phyloP scores from a whole-genome alignment of 2,113 vertebrate species.

The Castor canadensis region DNA sequence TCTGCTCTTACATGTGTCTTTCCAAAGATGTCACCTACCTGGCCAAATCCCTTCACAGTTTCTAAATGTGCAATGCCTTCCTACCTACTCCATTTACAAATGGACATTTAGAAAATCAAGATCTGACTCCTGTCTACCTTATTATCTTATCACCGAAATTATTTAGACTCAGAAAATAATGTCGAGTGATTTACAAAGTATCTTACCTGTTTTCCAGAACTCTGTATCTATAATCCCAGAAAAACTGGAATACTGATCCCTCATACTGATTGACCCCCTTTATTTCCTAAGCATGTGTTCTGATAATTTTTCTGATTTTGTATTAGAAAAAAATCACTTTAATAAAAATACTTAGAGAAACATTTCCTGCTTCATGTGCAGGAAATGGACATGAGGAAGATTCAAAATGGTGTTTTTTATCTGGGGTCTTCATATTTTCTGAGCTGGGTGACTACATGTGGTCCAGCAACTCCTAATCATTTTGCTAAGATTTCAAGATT shows the following conservation, averaged over 20 bases:
- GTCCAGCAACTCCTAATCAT: too few relatives aligned
- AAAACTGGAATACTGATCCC: background rate
- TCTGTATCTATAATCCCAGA: background rate
- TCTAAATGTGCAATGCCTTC: background rate
- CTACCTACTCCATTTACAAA: too few relatives aligned
- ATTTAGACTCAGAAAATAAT: too few relatives aligned
- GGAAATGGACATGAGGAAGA: too few relatives aligned
- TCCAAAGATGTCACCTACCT: background rate
- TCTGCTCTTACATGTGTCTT: background rate
- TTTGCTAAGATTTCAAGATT: too few relatives aligned
- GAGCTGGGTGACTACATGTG: too few relatives aligned
- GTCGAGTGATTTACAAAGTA: background rate
- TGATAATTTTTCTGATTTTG: background rate
- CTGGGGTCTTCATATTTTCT: too few relatives aligned
- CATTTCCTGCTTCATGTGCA: too few relatives aligned
- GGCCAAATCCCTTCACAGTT: background rate
- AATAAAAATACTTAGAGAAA: conserved; percentile 4
- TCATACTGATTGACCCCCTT: background rate
- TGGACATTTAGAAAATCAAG: too few relatives aligned
- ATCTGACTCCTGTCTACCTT: too few relatives aligned
- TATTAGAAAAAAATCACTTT: background rate
- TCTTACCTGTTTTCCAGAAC: background rate
- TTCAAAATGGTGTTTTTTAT: too few relatives aligned
- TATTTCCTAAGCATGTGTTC: background rate
- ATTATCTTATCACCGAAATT: too few relatives aligned